Base-by-base conservation (phyloP, 2,113 vertebrate species). In the Perognathus longimembris region DNA sequence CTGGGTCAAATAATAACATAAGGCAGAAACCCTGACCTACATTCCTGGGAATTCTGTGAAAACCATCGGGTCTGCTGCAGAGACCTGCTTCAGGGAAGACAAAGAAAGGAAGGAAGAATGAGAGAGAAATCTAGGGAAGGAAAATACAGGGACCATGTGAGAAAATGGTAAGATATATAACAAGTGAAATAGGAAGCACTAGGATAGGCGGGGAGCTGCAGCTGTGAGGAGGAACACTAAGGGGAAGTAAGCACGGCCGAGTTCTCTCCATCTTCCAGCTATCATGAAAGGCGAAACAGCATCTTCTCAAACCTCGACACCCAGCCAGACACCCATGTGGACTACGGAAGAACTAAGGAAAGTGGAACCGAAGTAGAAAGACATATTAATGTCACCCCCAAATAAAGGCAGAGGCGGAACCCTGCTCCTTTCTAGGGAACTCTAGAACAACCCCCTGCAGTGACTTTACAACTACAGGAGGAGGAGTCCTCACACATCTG, bases 301-400 rank as follows among this genome's bases (percentile, higher is more conserved):
- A 14, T n/a, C 14, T 50, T 67, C 38, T 94, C 77, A 66, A 71
- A 66, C 0, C 26, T 94, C n/a, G 54, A 75, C 83, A 91, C 8
- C 81, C 11, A 21, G 9, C 32, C 59, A 75, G 63, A 75, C 18
- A 57, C 4, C 8, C 59, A 42, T 8, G 3, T 15, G 42, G 6
- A 61, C n/a, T 57, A 32, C 11, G 1, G 50, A 74, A 73, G 12
- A 2, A 64, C 11, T 7, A 69, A 61, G 78, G 50, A 78, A 70
- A 54, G 40, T 69, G 34, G 4, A 84, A 79, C 30, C 67, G 32
- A 76, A 22, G 38, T 30, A 0, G 54, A 38, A 57, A 45, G 20
- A 71, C 12, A 61, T n/a, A n/a, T 40, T 28, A 87, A 61, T 0
- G 4, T 30, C 3, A 22, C 8, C 32, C 24, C 20, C 28, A 50